Base-by-base conservation (phyloP, 2,888 invertebrate species). In the Apamea sordens region DNA sequence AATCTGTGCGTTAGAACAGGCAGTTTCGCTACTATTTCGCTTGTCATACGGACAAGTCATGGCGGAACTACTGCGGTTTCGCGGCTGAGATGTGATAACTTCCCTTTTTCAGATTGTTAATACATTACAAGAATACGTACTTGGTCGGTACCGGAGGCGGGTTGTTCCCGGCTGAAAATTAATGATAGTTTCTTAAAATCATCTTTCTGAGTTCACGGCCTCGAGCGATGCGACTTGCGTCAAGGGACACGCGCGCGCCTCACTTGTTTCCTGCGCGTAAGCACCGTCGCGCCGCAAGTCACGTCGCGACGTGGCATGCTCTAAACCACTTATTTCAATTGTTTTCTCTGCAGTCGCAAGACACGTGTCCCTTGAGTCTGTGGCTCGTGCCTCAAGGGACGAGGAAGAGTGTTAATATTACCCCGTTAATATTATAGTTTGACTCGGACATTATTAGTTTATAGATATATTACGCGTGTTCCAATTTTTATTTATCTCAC, bases 141-240 rank as follows among this genome's bases (percentile, higher is more conserved):
- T 64, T 71, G 5, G 36, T 44, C 0, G n/a, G 5, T 2, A 81
- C 0, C 0, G 68, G 47, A 56, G 89, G 85, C 11, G 85, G 72
- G 2, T 76, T 41, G 11, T 80, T 74, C 61, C 88, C 89, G 63
- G 28, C 89, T 89, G 86, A 79, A 89, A 89, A 76, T 71, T 1
- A n/a, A n/a, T n/a, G n/a, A 36, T 7, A 47, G 3, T 36, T 32
- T 36, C 21, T 24, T 72, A 67, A 18, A 73, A 5, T 64, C 11
- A 36, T 68, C 15, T 21, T 71, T 36, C 24, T 32, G 24, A 69
- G 32, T 13, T 47, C 1, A 28, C 21, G 13, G 13, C 7, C 28
- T 28, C 13, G 7, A 47, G 13, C 21, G 8, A 47, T 8, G 21
- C 69, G 13, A 50, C 10, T 69, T 28, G 28, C 32, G 32, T 50